These are phyloP conservation scores for Trichacis sp. DNA, from an alignment of 2,888 invertebrate genomes.

Conservation along the genomic window DNA sequence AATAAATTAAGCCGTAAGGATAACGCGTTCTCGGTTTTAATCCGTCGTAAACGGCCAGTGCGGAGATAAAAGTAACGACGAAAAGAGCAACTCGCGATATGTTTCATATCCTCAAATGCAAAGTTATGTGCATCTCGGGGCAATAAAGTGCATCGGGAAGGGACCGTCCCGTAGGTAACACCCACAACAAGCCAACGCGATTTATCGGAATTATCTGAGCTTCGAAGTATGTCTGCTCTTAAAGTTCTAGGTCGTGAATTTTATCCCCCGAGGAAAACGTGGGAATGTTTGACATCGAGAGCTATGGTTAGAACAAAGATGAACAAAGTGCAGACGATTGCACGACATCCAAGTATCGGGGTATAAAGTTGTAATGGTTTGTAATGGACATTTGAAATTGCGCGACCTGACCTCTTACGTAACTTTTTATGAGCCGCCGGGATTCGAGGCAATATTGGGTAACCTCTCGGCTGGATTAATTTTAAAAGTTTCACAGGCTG, in stretches of 20 bases:
- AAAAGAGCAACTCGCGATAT: neutral
- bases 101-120: conserved; percentile 6
- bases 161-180: neutral
- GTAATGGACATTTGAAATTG: conserved; percentile 3
- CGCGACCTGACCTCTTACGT: conserved; percentile 1
- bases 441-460: neutral
- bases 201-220: conserved; percentile 6
- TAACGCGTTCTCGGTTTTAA: neutral
- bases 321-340: neutral
- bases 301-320: no score
- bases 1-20: no score
- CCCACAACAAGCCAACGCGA: neutral
- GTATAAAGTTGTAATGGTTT: neutral
- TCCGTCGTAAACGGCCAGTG: neutral
- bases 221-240: conserved; percentile 1
- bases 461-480: neutral
- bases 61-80: neutral
- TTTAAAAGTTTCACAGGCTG: neutral
- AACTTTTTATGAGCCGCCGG: conserved; percentile 2
- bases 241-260: conserved; percentile 7
- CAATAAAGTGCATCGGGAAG: conserved; percentile 1
- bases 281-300: neutral
- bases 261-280: neutral
- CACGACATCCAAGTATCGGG: neutral
- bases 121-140: neutral